These are phyloP conservation scores for Meiosimyza decipiens DNA, from an alignment of 2,888 invertebrate species.

Conservation along the genomic window DNA sequence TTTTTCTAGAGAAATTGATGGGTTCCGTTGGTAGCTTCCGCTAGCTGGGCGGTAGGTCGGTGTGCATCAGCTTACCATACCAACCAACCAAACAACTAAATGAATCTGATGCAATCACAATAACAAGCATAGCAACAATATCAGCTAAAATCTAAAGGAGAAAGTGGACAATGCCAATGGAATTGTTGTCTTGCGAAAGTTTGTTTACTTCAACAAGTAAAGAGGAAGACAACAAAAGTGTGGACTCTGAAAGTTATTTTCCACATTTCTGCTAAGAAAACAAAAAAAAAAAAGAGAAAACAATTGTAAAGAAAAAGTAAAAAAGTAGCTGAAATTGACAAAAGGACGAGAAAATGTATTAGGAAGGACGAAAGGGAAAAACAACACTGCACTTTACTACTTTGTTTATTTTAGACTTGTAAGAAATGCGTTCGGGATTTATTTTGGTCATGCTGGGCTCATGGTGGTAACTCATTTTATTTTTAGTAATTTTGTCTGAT, in stretches of 20 bases:
- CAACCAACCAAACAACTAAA: no score
- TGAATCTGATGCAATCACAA: no score
- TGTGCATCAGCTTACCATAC: no score
- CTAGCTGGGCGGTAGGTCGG: constrained; percentile 4
- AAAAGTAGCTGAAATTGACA: no score
- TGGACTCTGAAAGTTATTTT: constrained; percentile 25
- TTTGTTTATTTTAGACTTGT: no score
- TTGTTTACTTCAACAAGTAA: constrained; percentile 18
- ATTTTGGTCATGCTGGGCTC: no score
- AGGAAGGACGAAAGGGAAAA: no score
- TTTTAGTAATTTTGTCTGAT: no score
- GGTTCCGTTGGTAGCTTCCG: constrained; percentile 29
- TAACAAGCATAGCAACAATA: constrained; percentile 2
- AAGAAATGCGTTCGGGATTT: no score
- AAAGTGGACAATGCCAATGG: constrained; percentile 27
- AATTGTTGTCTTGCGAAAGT: constrained; percentile 30
- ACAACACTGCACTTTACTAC: no score
- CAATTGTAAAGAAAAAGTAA: background rate
- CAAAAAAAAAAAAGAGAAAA: background rate
- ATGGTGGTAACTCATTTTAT: no score
- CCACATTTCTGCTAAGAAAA: constrained; percentile 30
- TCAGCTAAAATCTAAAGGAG: constrained; percentile 7
- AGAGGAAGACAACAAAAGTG: constrained; percentile 7
- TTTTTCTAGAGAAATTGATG: constrained; percentile 28
- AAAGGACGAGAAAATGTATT: no score